Percentiles rank a stretch among this genome's conserved stretches.
phyloP scores from a whole-genome alignment of 2,888 invertebrate species.

The Stomorhina lunata region DNA sequence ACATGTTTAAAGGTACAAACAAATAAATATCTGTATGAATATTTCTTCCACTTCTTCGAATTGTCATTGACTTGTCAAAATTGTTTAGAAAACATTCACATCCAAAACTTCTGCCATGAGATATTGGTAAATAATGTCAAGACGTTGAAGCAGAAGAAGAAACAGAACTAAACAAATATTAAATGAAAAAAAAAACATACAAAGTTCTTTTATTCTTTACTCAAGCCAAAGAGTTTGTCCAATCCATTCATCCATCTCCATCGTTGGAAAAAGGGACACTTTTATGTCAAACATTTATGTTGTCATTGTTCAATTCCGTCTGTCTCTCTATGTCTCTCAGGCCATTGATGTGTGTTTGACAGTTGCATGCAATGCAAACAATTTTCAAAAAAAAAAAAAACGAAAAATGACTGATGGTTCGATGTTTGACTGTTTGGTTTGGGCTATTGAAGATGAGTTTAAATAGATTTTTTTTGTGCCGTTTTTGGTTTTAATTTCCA shows the following conservation, averaged over 20 bases:
- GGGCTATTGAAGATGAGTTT: slow-evolving; percentile 16
- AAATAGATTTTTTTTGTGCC: not conserved
- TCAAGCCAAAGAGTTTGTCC: not conserved
- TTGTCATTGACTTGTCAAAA: slow-evolving; percentile 65
- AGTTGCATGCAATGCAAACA: slow-evolving; percentile 40
- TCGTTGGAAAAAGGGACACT: slow-evolving; percentile 39
- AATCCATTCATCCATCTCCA: not conserved
- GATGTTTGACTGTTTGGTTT: not conserved
- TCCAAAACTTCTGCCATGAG: not conserved
- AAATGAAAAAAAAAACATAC: not conserved
- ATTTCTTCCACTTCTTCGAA: slow-evolving; percentile 42
- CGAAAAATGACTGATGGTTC: slow-evolving; percentile 18
- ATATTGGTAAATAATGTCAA: not conserved
- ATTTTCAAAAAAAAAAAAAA: not conserved
- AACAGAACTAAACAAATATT: not conserved
- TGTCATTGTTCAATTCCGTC: slow-evolving; percentile 52
- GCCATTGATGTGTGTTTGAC: slow-evolving; percentile 50
- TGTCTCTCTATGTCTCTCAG: slow-evolving; percentile 13
- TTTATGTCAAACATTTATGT: slow-evolving; percentile 57
- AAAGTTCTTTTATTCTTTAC: too few species aligned
- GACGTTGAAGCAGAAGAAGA: too few species aligned
- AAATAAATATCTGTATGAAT: not conserved
- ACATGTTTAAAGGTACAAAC: slow-evolving; percentile 21
- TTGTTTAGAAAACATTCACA: slow-evolving; percentile 44
- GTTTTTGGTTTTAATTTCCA: not conserved